Evolutionary conservation across 37 sponge, comb jelly and placozoan species (phyloP), one percentile per base, ranked within the genome.

Genomic region (Aplysina aerophoba): DNA sequence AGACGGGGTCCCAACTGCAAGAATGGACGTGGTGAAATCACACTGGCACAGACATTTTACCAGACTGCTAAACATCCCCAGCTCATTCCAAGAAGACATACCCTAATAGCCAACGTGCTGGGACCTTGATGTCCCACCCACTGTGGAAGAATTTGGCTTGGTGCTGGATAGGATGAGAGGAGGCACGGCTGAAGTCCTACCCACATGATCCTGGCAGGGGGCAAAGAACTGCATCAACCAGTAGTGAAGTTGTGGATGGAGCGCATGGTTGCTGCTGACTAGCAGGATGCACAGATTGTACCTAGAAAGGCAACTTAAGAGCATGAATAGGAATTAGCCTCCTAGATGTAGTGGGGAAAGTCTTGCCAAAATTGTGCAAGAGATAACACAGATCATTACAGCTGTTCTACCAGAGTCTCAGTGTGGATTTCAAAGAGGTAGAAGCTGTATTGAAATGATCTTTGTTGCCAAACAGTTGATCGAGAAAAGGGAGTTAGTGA

Each of bases 221-320:
- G 69, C 4, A 33, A 53, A 12, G 71, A 55, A 16, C 36, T 87
- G 35, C 66, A 81, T 4, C 27, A 81, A 44, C 67, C 81, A 27
- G 40, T 87, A 53, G 69, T 81, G 40, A 36, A 64, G n/a, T 15
- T 86, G 17, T 85, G 85, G 85, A 55, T 38, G 74, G 79, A 85
- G 5, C 65, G 86, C 14, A 34, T 54, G 25, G 86, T 85, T 16
- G 79, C 55, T 6, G 28, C 11, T 13, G 86, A 85, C 86, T 78
- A 67, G 86, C n/a, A n/a, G 19, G 36, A 71, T 33, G 73, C 31
- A 16, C 16, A 20, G 19, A 17, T 31, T 33, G 19, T 22, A 17
- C 36, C 36, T 20, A 19, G 16, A 16, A 16, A 17, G 21, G 20
- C 16, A 21, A 31, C 16, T 17, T 16, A 21, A 17, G 19, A 31